Base-by-base conservation (phyloP, 2,888 invertebrate genomes). In the Punctoribates punctum region DNA sequence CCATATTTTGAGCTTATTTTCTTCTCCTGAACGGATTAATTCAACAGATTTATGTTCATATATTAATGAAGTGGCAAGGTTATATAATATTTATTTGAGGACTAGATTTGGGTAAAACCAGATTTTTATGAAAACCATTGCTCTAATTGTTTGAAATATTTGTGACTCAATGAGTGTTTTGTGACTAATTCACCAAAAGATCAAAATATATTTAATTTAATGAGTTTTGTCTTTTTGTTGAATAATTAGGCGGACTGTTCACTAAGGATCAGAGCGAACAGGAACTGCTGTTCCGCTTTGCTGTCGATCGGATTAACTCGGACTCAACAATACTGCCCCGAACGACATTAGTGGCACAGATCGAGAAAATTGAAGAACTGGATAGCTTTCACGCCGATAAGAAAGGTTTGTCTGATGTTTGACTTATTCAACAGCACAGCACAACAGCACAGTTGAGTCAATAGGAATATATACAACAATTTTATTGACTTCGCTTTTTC, bases 381-480 rank as follows among this genome's bases (percentile, higher is more conserved):
- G 96, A 96, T 84, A 95, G 94, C 84, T 96, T 96, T 83, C 93
- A 93, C 83, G 94, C 95, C 74, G 93, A 94, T 23, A 94, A 94
- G 86, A 88, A 93, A 88, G 94, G 95, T 95, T 25, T 57, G 57
- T 57, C 13, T 25, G 25, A 20, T 57, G 57, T 11, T 25, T 25
- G 57, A 57, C 57, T 25, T 20, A 20, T 23, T 25, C 25, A 23
- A 42, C 42, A 42, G 42, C 42, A 42, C 42, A 42, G 34, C 34
- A 42, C 8, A 8, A 42, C 42, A 42, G 42, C 6, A 42, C 42
- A 42, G 42, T 42, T 42, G 42, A 42, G 42, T 42, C 42, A 42
- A 42, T 42, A 42, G 42, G 42, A 42, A 42, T 42, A 42, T 42
- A 42, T 42, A 42, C 42, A 42, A 42, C 8, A 42, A 42, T 23